Evolutionary conservation across 2,888 invertebrate genomes (phyloP).

Genomic region (Stenolophus ochropezus): DNA sequence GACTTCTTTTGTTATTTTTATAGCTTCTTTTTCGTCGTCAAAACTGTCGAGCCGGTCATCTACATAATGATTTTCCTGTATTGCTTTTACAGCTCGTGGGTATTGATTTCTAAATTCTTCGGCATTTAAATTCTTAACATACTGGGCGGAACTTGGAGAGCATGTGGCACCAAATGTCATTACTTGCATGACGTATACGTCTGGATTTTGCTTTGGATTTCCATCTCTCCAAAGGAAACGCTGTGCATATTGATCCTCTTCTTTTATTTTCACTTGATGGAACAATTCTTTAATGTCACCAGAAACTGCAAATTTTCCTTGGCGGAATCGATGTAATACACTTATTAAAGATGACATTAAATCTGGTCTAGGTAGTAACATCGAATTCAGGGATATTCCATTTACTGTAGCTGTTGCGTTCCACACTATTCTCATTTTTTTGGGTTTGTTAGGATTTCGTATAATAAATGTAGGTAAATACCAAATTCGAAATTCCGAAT

Average conservation of each 20-base stretch:
- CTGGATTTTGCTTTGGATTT: no score
- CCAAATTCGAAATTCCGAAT: constrained; percentile 62
- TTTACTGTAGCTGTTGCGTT: constrained; percentile 66
- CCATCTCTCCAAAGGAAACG: constrained; percentile 67
- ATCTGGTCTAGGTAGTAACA: constrained; percentile 68
- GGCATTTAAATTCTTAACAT: constrained; percentile 61
- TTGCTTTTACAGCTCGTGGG: constrained; percentile 58
- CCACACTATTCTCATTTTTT: constrained; percentile 65
- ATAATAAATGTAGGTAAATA: constrained; percentile 66
- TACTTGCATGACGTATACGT: constrained; percentile 57
- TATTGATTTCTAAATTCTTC: constrained; percentile 34
- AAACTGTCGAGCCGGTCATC: constrained; percentile 61
- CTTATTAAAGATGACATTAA: constrained; percentile 60
- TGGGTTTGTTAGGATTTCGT: constrained; percentile 66
- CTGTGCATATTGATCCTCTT: constrained; percentile 64
- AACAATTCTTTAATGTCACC: constrained; percentile 54
- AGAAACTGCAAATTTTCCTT: neutral
- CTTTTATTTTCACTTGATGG: constrained; percentile 55
- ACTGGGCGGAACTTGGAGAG: constrained; percentile 60
- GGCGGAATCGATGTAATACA: neutral
- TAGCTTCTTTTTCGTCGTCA: no score
- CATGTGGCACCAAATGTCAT: no score
- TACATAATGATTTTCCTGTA: constrained; percentile 62
- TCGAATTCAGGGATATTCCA: constrained; percentile 65
- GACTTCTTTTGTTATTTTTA: no score